These are phyloP conservation scores for Platypus cylindrus DNA, from an alignment of 2,888 invertebrate species.

Conservation along the genomic window DNA sequence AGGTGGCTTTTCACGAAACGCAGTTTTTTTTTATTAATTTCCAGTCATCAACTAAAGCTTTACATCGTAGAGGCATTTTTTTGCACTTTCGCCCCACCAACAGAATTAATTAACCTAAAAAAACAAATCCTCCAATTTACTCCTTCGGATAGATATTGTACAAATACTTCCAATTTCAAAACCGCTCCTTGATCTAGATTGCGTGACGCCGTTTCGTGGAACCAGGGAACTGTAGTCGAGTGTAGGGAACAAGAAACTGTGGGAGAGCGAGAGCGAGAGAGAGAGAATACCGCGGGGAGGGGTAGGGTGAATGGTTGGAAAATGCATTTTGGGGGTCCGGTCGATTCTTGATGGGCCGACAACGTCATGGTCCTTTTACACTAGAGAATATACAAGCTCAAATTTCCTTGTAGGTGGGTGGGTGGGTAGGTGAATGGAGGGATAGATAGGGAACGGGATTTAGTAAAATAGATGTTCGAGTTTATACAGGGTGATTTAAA, in stretches of 20 bases:
- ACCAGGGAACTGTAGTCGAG: too few relatives aligned
- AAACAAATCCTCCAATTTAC: too few relatives aligned
- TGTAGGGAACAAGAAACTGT: slow-evolving; percentile 8
- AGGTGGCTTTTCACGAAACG: too few relatives aligned
- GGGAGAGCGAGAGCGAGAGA: slow-evolving; percentile 12
- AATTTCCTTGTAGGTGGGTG: slow-evolving; percentile 12
- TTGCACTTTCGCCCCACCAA: slow-evolving; percentile 4
- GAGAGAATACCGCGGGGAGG: not conserved
- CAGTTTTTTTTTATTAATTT: too few relatives aligned
- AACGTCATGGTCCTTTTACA: slow-evolving; percentile 15
- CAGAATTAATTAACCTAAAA: too few relatives aligned
- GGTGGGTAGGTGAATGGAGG: slow-evolving; percentile 3
- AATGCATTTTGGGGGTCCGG: slow-evolving; percentile 15
- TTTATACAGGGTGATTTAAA: slow-evolving; percentile 6
- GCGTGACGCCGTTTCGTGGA: slow-evolving; percentile 14
- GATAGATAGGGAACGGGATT: slow-evolving; percentile 3
- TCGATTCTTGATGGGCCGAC: slow-evolving; percentile 16
- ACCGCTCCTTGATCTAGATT: too few relatives aligned
- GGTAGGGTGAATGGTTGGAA: slow-evolving; percentile 4
- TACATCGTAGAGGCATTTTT: too few relatives aligned
- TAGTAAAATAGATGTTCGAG: slow-evolving; percentile 5
- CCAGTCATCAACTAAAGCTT: too few relatives aligned
- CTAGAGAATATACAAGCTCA: slow-evolving; percentile 13
- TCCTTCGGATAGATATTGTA: too few relatives aligned
- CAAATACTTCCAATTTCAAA: too few relatives aligned